A percentile compares a stretch with the other conserved stretches of the same genome.
These are phyloP conservation scores for Brienomyrus brachyistius DNA, from an alignment of 2,113 vertebrate genomes.

Conservation along the genomic window DNA sequence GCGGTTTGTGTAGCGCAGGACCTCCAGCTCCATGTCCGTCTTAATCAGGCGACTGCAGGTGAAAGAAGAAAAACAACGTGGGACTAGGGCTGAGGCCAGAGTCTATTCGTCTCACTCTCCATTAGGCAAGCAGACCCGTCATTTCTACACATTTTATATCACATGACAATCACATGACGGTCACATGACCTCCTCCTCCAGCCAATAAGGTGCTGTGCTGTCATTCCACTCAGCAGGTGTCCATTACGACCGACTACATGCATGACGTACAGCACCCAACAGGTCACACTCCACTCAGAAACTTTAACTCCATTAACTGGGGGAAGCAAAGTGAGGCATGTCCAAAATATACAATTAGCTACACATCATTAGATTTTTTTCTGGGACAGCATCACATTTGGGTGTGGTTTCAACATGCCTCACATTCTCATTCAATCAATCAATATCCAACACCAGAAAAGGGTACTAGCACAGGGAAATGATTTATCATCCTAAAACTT, in stretches of 20 bases:
- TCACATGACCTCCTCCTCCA: background rate
- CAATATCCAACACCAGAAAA: background rate
- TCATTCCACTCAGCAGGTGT: constrained; percentile 13
- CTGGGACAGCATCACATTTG: background rate
- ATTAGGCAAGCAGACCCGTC: background rate
- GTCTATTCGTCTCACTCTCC: background rate
- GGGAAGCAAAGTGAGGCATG: background rate
- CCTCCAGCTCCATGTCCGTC: constrained; percentile 94
- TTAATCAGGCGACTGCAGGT: constrained; percentile 78
- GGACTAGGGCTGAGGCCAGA: background rate
- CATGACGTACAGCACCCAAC: background rate
- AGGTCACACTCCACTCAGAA: background rate
- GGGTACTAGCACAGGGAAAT: background rate
- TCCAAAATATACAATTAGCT: too few species aligned
- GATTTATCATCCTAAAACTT: background rate
- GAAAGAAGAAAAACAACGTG: constrained; percentile 14
- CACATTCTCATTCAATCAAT: background rate
- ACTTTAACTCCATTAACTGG: background rate
- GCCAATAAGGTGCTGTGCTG: background rate
- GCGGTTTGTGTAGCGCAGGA: constrained; percentile 89
- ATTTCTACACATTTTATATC: background rate
- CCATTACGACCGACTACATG: background rate
- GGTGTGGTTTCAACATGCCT: background rate
- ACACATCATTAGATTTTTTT: background rate
- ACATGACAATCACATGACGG: background rate